A percentile compares a stretch with the other conserved stretches of the same genome.
Conservation (phyloP, 2,888 invertebrate species). For the Cetonia aurata region DNA sequence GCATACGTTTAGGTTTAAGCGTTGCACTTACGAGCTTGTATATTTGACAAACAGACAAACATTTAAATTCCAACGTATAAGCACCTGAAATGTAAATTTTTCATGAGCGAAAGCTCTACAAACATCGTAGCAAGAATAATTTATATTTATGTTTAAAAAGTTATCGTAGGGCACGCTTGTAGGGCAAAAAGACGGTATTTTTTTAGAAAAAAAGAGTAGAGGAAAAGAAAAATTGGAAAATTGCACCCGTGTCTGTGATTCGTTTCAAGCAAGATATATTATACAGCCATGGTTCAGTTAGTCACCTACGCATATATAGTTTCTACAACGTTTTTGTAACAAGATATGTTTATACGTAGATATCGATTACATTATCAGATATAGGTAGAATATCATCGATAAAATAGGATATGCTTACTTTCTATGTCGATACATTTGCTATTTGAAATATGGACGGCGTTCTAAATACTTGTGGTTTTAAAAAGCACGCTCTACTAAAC, state of each 20-base stretch:
- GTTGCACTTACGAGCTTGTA: conserved; percentile 47
- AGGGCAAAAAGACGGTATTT: conserved; percentile 40
- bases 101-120: conserved; percentile 57
- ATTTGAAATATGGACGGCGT: too few relatives aligned
- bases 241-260: conserved; percentile 33
- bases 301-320: background rate
- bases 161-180: conserved; percentile 46
- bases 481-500: too few relatives aligned
- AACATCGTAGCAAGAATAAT: conserved; percentile 58
- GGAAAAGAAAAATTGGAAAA: conserved; percentile 8
- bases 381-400: too few relatives aligned
- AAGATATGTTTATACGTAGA: too few relatives aligned
- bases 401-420: too few relatives aligned
- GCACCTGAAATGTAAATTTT: conserved; percentile 60
- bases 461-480: too few relatives aligned
- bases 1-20: background rate
- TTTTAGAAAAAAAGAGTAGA: conserved; percentile 16
- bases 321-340: too few relatives aligned
- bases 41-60: conserved; percentile 60
- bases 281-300: conserved; percentile 9
- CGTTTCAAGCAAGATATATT: conserved; percentile 38
- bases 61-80: conserved; percentile 58
- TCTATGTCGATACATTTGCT: too few relatives aligned
- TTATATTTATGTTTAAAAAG: conserved; percentile 59
- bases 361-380: too few relatives aligned